Evolutionary conservation across 2,888 invertebrate genomes (phyloP), one percentile per base, ranked within the genome.

Genomic region (Lacanobia oleracea): DNA sequence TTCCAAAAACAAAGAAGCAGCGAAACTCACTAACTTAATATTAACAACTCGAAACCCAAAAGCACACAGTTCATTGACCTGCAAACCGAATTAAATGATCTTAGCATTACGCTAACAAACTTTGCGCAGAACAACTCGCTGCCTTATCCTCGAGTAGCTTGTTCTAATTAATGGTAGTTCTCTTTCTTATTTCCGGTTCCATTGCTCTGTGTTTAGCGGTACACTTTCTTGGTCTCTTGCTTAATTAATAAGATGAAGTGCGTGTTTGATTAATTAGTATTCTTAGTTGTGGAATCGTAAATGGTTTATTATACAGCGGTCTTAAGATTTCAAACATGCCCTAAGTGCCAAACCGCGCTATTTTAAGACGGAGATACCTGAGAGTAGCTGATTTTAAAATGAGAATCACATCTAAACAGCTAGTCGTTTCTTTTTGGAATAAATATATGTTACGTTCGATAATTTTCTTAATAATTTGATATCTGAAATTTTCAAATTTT

Each of bases 151-250:
- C 14, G 18, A 76, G 66, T 69, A 72, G 62, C 71, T 51, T 62
- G 65, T 8, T 50, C 54, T 82, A 79, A 83, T 82, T 79, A 83
- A 83, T 79, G 56, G 70, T 69, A 67, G 77, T 76, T 76, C 33
- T 51, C 18, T 66, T 77, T 68, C 76, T 63, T 79, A 61, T 68
- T 67, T 60, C 21, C 27, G 61, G 69, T 84, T 77, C 57, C 60
- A 71, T 78, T 62, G 60, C 50, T 50, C 50, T 43, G 14, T 60
- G 59, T 69, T 75, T 66, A 57, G 69, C 43, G 62, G 63, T 33
- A 40, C 53, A 71, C 45, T 67, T 79, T 48, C 54, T 66, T 65
- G 40, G 40, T 69, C 45, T 56, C 59, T n/a, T 12, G 10, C 50
- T 23, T 33, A 62, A 83, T 80, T 74, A 77, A 81, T 77, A 56